Base-by-base conservation (phyloP, 2,888 invertebrate genomes). In the Notodromas monacha region DNA sequence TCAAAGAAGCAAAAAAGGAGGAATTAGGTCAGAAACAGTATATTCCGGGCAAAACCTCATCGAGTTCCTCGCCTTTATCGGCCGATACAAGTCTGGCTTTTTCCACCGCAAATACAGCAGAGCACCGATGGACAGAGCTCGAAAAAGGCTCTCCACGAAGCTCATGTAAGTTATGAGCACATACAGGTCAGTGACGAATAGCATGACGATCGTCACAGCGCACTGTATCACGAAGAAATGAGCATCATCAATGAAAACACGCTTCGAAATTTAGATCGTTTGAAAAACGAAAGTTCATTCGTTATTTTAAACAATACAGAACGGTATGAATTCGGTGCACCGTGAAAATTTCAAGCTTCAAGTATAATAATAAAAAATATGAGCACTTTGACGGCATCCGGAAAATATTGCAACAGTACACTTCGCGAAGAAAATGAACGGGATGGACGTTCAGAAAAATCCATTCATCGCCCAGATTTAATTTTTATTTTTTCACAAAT, bases 71-170 rank as follows among this genome's bases (percentile, higher is more conserved):
- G 3, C 72, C 50, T 65, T 70, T 42, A 84, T 84, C 1, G 84
- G 81, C 34, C 84, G 58, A 34, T 61, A 51, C 29, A 66, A 53
- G 38, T 72, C 51, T 0, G 84, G 77, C 35, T 58, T 57, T 36
- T 62, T 68, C 45, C 62, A 61, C 30, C 84, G 62, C 50, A 84
- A 55, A 65, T 70, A 77, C 12, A 86, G 52, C 29, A 84, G 55
- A 12, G 77, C 81, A 15, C 66, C 60, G 4, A 84, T 69, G 14
- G 81, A 79, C 36, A 70, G 56, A 26, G 70, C 60, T 14, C 70
- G 76, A 50, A 81, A 81, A 26, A 79, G 50, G 33, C 79, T 68
- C 52, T 86, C 84, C 33, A 77, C 77, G 42, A 76, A 77, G 33
- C 70, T 72, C 35, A 77, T 70, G 51, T 74, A 81, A 47, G 77